Conservation (phyloP, 2,888 invertebrate species). For the Protophormia terraenovae region DNA sequence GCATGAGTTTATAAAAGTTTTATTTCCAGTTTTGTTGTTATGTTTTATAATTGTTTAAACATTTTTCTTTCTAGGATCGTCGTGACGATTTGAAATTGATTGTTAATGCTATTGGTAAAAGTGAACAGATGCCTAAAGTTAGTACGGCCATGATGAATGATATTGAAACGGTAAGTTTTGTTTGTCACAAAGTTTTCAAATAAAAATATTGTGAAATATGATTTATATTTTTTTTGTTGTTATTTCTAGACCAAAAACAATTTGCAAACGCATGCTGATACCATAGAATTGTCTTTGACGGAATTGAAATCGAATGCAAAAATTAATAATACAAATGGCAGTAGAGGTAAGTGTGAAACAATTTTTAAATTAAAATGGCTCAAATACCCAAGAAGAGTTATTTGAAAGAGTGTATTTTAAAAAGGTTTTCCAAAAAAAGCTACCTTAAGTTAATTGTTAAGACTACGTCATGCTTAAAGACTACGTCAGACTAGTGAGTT, state of each 20-base stretch:
- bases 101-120: conserved; percentile 79
- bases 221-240: conserved; percentile 1
- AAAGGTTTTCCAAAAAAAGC: too few species aligned
- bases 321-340: conserved; percentile 67
- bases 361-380: not conserved
- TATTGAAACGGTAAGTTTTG: conserved; percentile 77
- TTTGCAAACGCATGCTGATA: conserved; percentile 79
- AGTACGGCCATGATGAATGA: conserved; percentile 79
- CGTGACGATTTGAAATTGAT: conserved; percentile 80
- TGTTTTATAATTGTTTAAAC: conserved; percentile 6
- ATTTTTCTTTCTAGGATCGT: conserved; percentile 74
- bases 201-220: not conserved
- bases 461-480: too few species aligned
- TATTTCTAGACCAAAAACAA: conserved; percentile 78
- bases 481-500: too few species aligned
- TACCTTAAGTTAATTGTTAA: too few species aligned
- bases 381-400: not conserved
- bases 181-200: not conserved
- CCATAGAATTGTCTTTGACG: conserved; percentile 78
- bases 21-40: too few species aligned
- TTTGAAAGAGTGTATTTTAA: not conserved
- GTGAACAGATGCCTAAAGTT: conserved; percentile 78
- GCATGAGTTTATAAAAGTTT: too few species aligned
- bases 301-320: conserved; percentile 72
- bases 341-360: conserved; percentile 74